A percentile compares a stretch with the other conserved stretches of the same genome.
Evolutionary conservation across 2,113 vertebrate species (phyloP).

Genomic region (Chaetorhynchus papuensis): DNA sequence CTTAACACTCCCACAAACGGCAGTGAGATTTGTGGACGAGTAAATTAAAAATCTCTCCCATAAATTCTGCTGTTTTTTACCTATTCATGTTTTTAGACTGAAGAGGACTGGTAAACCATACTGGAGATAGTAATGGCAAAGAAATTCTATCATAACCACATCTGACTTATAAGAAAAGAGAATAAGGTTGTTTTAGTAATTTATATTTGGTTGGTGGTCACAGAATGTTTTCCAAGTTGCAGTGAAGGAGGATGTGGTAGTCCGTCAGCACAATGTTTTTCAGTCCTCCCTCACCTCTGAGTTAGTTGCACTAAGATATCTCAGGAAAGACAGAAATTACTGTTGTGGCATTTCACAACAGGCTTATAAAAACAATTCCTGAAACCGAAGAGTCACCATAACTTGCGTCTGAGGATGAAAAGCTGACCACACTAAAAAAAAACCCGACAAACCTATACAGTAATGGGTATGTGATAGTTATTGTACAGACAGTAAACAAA

Average conservation of each 20-base stretch:
- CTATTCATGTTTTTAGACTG: neutral
- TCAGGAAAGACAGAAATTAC: neutral
- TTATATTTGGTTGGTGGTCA: neutral
- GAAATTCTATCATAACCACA: neutral
- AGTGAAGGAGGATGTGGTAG: neutral
- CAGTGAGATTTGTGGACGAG: neutral
- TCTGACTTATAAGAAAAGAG: neutral
- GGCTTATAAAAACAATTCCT: neutral
- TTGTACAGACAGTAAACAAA: neutral
- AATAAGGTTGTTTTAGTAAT: neutral
- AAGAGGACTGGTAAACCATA: neutral
- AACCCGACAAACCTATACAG: neutral
- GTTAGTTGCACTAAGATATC: neutral
- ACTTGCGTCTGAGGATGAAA: neutral
- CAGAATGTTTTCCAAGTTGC: neutral
- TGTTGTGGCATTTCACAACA: neutral
- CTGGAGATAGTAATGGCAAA: neutral
- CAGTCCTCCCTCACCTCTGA: neutral
- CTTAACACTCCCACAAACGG: neutral
- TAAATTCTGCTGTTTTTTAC: neutral
- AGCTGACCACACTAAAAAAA: neutral
- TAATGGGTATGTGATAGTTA: neutral
- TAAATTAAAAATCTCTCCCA: neutral
- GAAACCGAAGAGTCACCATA: neutral
- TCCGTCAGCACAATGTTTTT: neutral